Conservation (phyloP, 2,888 invertebrate genomes). For the Platerodrilus igneus region DNA sequence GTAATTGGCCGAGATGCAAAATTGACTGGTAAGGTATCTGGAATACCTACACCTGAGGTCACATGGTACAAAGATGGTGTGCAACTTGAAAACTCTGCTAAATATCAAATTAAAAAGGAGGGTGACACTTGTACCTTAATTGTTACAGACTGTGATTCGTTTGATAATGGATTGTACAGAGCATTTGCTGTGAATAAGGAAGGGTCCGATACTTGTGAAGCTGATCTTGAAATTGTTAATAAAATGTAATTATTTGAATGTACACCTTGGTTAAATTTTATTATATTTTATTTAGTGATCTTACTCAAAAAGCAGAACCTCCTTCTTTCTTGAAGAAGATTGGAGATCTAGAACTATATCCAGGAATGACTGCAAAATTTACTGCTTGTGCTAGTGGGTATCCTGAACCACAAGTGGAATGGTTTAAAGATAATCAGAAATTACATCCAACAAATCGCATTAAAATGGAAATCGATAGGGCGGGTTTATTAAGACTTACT, state of each 20-base stretch:
- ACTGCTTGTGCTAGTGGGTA: constrained; percentile 86
- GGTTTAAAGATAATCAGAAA: constrained; percentile 76
- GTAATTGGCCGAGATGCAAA: constrained; percentile 70
- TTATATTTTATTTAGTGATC: constrained; percentile 53
- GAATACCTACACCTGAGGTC: constrained; percentile 79
- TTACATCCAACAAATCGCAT: constrained; percentile 79
- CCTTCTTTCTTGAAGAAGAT: constrained; percentile 86
- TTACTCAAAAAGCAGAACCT: constrained; percentile 71
- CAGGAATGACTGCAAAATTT: constrained; percentile 86
- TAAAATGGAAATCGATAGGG: constrained; percentile 75
- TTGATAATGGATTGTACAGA: constrained; percentile 70
- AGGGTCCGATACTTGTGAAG: constrained; percentile 72
- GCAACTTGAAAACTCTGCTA: constrained; percentile 63
- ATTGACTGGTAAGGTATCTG: constrained; percentile 74
- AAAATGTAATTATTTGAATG: constrained; percentile 63
- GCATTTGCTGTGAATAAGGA: constrained; percentile 77
- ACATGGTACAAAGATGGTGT: constrained; percentile 83
- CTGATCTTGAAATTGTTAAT: constrained; percentile 71
- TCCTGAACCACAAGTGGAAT: constrained; percentile 84
- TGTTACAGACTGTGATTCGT: constrained; percentile 61
- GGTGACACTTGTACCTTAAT: constrained; percentile 76
- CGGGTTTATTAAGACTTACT: constrained; percentile 76
- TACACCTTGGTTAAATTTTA: background rate
- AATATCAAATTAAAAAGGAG: constrained; percentile 71
- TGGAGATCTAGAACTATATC: constrained; percentile 81